Conservation (phyloP, 1,140 invertebrate species). For the Lepidotrigona ventralis region DNA sequence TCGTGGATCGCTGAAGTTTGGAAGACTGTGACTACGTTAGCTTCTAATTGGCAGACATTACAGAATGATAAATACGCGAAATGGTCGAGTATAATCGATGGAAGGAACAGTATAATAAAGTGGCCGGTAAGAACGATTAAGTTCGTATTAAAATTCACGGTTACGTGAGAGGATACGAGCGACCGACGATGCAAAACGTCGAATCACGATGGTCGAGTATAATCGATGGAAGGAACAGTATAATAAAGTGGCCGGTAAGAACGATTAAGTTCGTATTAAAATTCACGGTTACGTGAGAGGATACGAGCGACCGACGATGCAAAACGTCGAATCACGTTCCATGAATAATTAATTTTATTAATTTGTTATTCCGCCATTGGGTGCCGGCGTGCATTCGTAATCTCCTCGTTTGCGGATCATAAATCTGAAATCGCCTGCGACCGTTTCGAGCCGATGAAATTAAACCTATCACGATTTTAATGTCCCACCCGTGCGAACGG, state of each 20-base stretch:
- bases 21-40: too few species aligned
- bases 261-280: background rate
- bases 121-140: background rate
- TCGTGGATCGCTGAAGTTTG: too few species aligned
- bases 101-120: background rate
- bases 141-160: background rate
- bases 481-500: slow-evolving; percentile 1
- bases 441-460: slow-evolving; percentile 9
- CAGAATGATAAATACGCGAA: too few species aligned
- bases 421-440: background rate
- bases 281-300: background rate
- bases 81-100: too few species aligned
- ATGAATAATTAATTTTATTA: slow-evolving; percentile 17
- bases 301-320: background rate
- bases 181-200: background rate
- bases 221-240: background rate
- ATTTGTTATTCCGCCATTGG: background rate
- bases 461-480: slow-evolving; percentile 16
- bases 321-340: background rate
- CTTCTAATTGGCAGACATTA: too few species aligned
- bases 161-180: background rate
- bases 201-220: background rate
- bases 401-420: background rate
- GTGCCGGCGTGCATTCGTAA: background rate
- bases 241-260: background rate